Evolutionary conservation across 2,113 vertebrate species (phyloP).

Genomic region (Butorides virescens): DNA sequence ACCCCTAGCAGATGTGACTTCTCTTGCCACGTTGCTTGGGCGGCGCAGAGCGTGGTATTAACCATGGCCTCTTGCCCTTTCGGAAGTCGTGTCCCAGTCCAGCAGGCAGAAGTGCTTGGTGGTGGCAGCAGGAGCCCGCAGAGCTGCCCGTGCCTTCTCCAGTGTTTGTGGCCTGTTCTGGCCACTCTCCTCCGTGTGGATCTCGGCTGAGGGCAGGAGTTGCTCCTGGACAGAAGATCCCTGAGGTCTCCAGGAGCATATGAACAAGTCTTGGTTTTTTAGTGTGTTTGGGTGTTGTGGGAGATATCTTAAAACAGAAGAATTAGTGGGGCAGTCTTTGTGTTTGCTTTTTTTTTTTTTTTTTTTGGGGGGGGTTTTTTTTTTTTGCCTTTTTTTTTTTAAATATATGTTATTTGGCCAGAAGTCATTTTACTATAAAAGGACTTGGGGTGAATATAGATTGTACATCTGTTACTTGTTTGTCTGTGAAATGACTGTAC

Average conservation of each 20-base stretch:
- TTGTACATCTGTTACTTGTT: constrained; percentile 60
- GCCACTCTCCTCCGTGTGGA: accelerated
- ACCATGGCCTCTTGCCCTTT: neutral
- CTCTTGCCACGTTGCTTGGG: accelerated
- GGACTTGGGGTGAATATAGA: constrained; percentile 20
- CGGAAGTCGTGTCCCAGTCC: too few species aligned
- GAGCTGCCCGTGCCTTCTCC: neutral
- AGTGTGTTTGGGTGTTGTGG: neutral
- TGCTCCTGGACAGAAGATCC: neutral
- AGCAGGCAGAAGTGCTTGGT: neutral
- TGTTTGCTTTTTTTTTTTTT: neutral
- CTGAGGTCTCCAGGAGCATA: neutral
- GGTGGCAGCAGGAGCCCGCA: neutral
- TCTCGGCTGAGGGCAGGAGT: neutral
- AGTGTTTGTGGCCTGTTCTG: accelerated
- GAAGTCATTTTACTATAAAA: constrained; percentile 38
- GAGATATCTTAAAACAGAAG: neutral
- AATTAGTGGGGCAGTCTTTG: neutral
- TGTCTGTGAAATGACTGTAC: neutral
- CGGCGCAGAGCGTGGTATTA: accelerated
- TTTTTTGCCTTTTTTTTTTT: neutral
- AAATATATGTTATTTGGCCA: neutral
- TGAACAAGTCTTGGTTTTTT: neutral
- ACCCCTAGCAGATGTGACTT: accelerated
- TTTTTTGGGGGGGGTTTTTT: neutral